phyloP scores from a whole-genome alignment of 2,113 vertebrate genomes.

The Anhinga anhinga region DNA sequence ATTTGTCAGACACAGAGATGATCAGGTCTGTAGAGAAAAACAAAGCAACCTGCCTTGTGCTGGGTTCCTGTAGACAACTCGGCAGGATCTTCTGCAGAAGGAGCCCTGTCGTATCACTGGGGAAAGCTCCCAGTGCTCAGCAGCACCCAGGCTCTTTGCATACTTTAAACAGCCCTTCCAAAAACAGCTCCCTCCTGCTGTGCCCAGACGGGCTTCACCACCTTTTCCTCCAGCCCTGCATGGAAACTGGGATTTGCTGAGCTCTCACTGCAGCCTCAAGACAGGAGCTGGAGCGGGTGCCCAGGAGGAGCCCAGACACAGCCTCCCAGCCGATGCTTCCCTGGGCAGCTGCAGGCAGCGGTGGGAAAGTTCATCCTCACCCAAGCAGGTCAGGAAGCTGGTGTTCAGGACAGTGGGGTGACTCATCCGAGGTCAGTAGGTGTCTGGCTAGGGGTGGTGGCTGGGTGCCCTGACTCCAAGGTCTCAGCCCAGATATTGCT shows the following conservation, averaged over 20 bases:
- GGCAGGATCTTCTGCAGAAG: not conserved
- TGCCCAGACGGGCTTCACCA: not conserved
- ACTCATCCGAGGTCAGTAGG: rapidly evolving
- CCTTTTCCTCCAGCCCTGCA: not conserved
- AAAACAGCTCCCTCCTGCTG: rapidly evolving
- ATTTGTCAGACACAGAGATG: not conserved
- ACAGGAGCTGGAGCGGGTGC: not conserved
- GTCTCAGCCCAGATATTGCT: not conserved
- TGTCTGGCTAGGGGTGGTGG: not conserved
- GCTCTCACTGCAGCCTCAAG: not conserved
- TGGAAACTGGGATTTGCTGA: not conserved
- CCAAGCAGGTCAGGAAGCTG: not conserved
- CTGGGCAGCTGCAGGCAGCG: not conserved
- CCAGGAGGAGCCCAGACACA: not conserved
- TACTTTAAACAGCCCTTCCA: not conserved
- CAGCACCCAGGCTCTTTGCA: not conserved
- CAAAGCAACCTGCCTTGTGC: rapidly evolving
- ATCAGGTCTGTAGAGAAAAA: not conserved
- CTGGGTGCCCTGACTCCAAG: not conserved
- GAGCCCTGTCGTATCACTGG: not conserved
- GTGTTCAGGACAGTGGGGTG: not conserved
- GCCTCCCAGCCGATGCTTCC: not conserved
- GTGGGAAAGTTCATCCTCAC: not conserved
- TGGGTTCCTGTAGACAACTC: not conserved
- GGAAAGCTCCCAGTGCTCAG: not conserved